Evolutionary conservation across 2,113 vertebrate species (phyloP).

Genomic region (Indicator maculatus): DNA sequence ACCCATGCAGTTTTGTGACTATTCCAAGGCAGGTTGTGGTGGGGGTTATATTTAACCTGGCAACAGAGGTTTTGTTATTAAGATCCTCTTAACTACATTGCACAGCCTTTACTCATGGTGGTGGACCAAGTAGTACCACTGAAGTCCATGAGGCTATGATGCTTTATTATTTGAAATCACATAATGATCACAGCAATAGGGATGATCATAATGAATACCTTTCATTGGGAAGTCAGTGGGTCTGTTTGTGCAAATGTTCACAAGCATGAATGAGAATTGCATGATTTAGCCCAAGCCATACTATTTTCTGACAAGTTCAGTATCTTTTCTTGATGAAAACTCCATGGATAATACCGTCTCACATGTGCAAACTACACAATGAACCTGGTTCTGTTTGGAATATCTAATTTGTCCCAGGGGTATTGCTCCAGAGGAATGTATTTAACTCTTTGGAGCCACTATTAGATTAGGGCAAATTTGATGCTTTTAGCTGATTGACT

Average conservation of each 20-base stretch:
- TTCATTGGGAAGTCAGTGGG: conserved; percentile 43
- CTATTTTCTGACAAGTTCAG: conserved; percentile 40
- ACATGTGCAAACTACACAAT: conserved; percentile 37
- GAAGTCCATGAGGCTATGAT: conserved; percentile 40
- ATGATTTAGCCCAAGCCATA: conserved; percentile 4
- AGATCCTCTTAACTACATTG: conserved; percentile 32
- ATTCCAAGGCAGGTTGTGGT: not conserved
- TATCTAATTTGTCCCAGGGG: conserved; percentile 45
- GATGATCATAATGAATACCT: conserved; percentile 40
- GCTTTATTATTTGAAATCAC: conserved; percentile 50
- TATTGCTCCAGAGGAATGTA: not conserved
- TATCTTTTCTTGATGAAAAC: conserved; percentile 37
- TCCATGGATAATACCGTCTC: conserved; percentile 25
- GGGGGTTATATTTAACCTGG: conserved; percentile 33
- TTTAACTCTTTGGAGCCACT: conserved; percentile 36
- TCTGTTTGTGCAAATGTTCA: conserved; percentile 49
- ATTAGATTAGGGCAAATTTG: not conserved
- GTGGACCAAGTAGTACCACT: conserved; percentile 20
- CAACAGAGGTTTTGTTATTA: conserved; percentile 52
- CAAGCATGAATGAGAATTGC: conserved; percentile 46
- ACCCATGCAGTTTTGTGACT: not conserved
- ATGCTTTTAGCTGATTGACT: not conserved
- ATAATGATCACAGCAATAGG: conserved; percentile 57
- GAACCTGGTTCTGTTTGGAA: conserved; percentile 44
- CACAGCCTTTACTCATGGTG: conserved; percentile 42